phyloP scores from a whole-genome alignment of 2,113 vertebrate genomes.

The Haplochromis vanheusdeni region DNA sequence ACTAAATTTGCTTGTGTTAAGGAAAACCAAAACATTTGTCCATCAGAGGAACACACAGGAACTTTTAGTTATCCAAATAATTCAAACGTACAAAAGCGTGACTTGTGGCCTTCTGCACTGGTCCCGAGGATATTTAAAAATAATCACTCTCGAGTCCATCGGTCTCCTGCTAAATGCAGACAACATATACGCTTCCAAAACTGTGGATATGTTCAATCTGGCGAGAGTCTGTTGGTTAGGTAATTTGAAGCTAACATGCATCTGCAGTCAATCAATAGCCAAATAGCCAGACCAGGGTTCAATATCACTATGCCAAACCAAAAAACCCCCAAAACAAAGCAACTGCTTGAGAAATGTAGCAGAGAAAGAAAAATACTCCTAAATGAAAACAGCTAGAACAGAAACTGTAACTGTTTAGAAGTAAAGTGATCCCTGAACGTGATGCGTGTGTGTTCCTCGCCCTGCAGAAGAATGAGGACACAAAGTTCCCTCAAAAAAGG shows the following conservation, averaged over 20 bases:
- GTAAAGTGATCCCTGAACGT: not conserved
- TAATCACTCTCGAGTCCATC: not conserved
- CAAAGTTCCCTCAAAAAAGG: not conserved
- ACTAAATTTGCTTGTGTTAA: not conserved
- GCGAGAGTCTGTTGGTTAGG: not conserved
- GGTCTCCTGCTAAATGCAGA: not conserved
- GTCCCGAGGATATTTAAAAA: not conserved
- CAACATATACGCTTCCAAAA: not conserved
- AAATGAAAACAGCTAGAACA: not conserved
- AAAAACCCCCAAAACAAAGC: not conserved
- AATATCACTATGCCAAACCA: not conserved
- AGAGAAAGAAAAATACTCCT: not conserved
- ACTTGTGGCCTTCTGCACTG: not conserved
- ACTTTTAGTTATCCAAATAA: not conserved
- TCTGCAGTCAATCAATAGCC: conserved; percentile 23
- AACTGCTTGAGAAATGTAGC: not conserved
- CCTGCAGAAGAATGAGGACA: not conserved
- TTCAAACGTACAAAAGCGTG: not conserved
- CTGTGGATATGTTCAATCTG: not conserved
- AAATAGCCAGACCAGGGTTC: not conserved
- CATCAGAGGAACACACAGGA: not conserved
- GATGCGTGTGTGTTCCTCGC: not conserved
- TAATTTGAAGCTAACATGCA: not conserved
- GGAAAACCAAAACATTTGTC: not conserved
- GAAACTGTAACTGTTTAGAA: not conserved